phyloP scores from a whole-genome alignment of 1,140 invertebrate genomes.

The Drosophila sp. region DNA sequence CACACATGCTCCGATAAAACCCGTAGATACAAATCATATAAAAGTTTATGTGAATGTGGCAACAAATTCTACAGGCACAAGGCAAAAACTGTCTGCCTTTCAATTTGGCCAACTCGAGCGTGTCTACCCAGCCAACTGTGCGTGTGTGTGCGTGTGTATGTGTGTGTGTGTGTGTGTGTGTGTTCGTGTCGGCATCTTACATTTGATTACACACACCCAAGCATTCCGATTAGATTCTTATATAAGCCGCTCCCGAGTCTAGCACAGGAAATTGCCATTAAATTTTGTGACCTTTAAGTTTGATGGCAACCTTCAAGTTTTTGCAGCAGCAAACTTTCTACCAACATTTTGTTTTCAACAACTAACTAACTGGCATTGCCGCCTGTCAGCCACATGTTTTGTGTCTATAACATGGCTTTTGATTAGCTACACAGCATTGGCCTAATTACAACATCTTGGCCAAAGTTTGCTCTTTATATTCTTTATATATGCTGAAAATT shows the following conservation, averaged over 20 bases:
- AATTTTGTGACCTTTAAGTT: constrained; percentile 74
- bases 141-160: constrained; percentile 26
- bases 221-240: constrained; percentile 49
- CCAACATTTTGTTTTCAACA: constrained; percentile 23
- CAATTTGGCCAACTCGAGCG: constrained; percentile 55
- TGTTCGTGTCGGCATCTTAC: constrained; percentile 34
- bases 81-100: constrained; percentile 48
- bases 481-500: not conserved
- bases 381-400: constrained; percentile 23
- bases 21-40: constrained; percentile 69
- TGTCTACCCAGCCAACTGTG: constrained; percentile 45
- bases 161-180: constrained; percentile 29
- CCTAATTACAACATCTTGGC: constrained; percentile 20
- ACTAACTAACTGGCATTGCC: not conserved
- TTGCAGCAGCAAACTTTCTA: constrained; percentile 34
- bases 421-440: constrained; percentile 32
- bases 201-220: constrained; percentile 38
- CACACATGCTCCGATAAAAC: constrained; percentile 33
- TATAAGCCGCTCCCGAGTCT: constrained; percentile 43
- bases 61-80: constrained; percentile 37
- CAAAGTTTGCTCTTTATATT: too few relatives aligned
- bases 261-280: constrained; percentile 63
- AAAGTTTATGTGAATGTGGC: constrained; percentile 62
- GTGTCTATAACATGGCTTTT: constrained; percentile 23
- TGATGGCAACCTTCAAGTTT: constrained; percentile 33